Base-by-base conservation (phyloP, 2,797 vertebrate genomes). In the Denticeps clupeoides region DNA sequence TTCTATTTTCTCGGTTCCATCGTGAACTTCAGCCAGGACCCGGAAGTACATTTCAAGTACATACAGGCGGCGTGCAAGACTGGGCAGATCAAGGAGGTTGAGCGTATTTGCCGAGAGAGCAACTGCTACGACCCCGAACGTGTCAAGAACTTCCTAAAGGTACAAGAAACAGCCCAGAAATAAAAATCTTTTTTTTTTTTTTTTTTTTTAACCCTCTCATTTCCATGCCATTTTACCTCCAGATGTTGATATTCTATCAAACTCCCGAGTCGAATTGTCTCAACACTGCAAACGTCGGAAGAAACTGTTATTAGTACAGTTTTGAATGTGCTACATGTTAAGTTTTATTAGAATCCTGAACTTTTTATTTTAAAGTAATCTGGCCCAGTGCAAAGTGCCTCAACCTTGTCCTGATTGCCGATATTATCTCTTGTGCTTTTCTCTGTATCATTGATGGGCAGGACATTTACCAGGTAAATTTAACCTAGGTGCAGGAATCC, bases 1-100 rank as follows among this genome's bases (percentile, higher is more conserved):
- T 99, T 99, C 72, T 99, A 99, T 74, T 99, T 99, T 75, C 72
- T 99, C 85, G 95, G 95, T 50, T 99, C 95, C 27, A 99, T 99
- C 72, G 95, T 99, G 56, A 99, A 99, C 85, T 99, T 99, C 72
- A 99, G 95, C 72, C 95, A 99, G 77, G 95, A 98, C 68, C 92
- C 95, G 63, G 95, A 99, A 61, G 95, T 99, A 32, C 95, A 99
- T 74, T 99, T 99, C 79, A 99, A 99, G 69, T 99, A 99, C 42
- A 99, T 99, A 60, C 95, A 99, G 73, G 93, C 95, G 4, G 95
- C 95, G 1, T 99, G 95, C 60, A 99, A 99, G 75, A 99, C 95
- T 1, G 95, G 95, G 4, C 95, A 99, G 60, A 99, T 99, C 67
- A 99, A 99, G 79, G 95, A 99, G 69, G 95, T 99, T 66, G 95